These are phyloP conservation scores for Apistogramma diplotaenia DNA, from an alignment of 2,113 vertebrate species.

Conservation along the genomic window DNA sequence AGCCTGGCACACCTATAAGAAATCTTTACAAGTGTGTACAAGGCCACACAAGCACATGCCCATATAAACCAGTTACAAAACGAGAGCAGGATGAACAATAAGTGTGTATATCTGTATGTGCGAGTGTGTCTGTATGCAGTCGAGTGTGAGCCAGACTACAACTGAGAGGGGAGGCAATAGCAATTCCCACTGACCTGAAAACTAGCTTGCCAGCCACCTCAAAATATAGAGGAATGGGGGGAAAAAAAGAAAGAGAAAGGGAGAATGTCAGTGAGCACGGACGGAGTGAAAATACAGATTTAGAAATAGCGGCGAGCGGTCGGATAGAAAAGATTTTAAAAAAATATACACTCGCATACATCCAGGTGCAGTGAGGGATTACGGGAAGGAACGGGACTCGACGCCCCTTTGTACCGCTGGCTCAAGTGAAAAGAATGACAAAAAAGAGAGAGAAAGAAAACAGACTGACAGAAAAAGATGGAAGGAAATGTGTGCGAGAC, in stretches of 20 bases:
- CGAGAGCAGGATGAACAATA: conserved; percentile 17
- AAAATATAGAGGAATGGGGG: conserved; percentile 9
- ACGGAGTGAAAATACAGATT: conserved; percentile 33
- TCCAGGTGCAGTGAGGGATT: conserved; percentile 49
- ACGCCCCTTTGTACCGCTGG: conserved; percentile 30
- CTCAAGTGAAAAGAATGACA: conserved; percentile 32
- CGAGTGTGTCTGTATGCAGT: conserved; percentile 44
- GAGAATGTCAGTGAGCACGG: conserved; percentile 62
- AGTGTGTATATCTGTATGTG: conserved; percentile 23
- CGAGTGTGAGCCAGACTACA: conserved; percentile 58
- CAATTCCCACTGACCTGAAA: conserved; percentile 74
- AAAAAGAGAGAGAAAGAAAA: conserved; percentile 9
- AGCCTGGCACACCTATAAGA: conserved; percentile 18
- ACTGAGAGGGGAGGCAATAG: conserved; percentile 66
- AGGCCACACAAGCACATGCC: conserved; percentile 34
- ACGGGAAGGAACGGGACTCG: conserved; percentile 35
- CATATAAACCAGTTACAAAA: neutral
- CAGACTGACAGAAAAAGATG: neutral
- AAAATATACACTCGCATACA: neutral
- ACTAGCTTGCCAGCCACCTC: conserved; percentile 47
- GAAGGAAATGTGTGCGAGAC: conserved; percentile 13
- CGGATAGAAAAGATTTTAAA: neutral
- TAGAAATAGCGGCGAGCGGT: conserved; percentile 1
- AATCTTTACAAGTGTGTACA: conserved; percentile 18
- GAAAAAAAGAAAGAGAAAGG: conserved; percentile 13